Evolutionary conservation across 1,140 invertebrate species (phyloP), one percentile per base, ranked within the genome.

Genomic region (Bombyx mandarina): DNA sequence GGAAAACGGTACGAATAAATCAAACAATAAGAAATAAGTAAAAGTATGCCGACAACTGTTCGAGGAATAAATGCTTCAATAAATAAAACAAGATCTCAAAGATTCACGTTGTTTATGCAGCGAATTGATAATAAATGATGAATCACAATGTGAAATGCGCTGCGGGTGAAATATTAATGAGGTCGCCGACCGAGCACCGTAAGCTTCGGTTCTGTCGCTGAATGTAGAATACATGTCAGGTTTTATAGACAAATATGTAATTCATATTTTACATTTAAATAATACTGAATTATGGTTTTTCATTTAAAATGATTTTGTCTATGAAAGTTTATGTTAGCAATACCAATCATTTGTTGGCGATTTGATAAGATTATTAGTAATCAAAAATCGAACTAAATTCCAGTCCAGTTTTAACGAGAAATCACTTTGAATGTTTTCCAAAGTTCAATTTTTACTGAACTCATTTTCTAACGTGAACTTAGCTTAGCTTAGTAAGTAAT

Each of bases 91-190:
- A 12, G 43, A 45, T 51, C 45, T 22, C 45, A 60, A 60, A 54
- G 47, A 54, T 48, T 49, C 42, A 51, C 58, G 61, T 48, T 53
- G 57, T 54, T 58, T 49, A 60, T 57, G 43, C 10, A 10, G 46
- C 49, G 58, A 55, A 57, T 58, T 8, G 55, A 52, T 50, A 64
- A 60, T 58, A 57, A 43, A 50, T 54, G 55, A 64, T 64, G 62
- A 64, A 58, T 64, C 62, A 64, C 56, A 44, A 45, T 22, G 45
- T 52, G 49, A 56, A 60, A 57, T 57, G 52, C 43, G 51, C 57
- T 46, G 53, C 22, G 51, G 56, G 47, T 43, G 50, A 45, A 60
- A 64, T 45, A 54, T 8, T 43, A 52, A 64, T 54, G 49, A 64
- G 58, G 62, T 60, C 48, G 45, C 44, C 45, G 62, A 53, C 56